These are phyloP conservation scores for Drosophila formosana DNA, from an alignment of 2,888 invertebrate genomes.

Conservation along the genomic window DNA sequence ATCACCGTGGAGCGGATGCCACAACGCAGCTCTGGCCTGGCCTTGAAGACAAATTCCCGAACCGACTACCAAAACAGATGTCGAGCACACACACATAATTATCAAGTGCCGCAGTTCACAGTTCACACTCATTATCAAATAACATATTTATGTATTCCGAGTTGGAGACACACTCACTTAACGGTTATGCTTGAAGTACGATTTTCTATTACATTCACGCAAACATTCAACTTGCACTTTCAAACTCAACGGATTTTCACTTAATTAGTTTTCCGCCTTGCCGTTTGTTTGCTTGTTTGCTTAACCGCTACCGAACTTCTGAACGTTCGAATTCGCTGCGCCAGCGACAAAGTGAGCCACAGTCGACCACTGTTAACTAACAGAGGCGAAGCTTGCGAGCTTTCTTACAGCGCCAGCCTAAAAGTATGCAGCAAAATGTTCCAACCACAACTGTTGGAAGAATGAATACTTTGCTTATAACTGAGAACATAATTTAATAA, in stretches of 20 bases:
- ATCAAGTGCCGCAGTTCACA: slow-evolving; percentile 31
- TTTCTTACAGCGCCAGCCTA: slow-evolving; percentile 6
- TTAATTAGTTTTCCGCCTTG: slow-evolving; percentile 29
- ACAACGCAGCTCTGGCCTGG: slow-evolving; percentile 20
- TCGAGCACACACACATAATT: slow-evolving; percentile 8
- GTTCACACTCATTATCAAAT: slow-evolving; percentile 24
- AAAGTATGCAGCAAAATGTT: background rate
- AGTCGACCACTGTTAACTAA: slow-evolving; percentile 26
- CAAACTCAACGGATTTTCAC: slow-evolving; percentile 40
- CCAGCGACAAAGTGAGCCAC: background rate
- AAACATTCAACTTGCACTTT: slow-evolving; percentile 17
- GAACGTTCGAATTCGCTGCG: slow-evolving; percentile 28
- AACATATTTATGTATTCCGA: slow-evolving; percentile 19
- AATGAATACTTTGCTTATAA: too few species aligned
- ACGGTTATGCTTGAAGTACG: background rate
- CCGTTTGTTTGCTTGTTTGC: slow-evolving; percentile 33
- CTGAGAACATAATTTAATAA: too few species aligned
- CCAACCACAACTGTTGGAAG: too few species aligned
- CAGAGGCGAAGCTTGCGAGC: slow-evolving; percentile 8
- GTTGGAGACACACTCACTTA: slow-evolving; percentile 12
- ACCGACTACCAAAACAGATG: slow-evolving; percentile 4
- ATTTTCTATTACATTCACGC: slow-evolving; percentile 21
- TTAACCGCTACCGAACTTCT: slow-evolving; percentile 46
- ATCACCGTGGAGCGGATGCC: slow-evolving; percentile 36
- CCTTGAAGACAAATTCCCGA: slow-evolving; percentile 40